phyloP scores from a whole-genome alignment of 2,113 vertebrate genomes.

The Myanophis thanlyinensis region DNA sequence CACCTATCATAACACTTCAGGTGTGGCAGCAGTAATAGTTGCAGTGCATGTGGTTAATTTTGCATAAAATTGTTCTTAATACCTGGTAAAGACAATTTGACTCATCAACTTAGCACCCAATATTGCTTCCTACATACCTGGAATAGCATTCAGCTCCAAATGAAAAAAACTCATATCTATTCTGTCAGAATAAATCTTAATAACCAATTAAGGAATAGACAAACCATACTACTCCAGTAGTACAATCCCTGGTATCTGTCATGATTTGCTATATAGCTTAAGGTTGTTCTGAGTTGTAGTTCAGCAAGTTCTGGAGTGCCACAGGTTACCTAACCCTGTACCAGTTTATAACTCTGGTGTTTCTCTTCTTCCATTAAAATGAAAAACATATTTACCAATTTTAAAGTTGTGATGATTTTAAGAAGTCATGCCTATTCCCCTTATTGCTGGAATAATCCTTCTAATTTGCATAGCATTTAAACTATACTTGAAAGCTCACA shows the following conservation, averaged over 20 bases:
- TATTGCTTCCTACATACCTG: background rate
- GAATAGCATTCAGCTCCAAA: background rate
- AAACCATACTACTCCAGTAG: background rate
- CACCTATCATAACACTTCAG: background rate
- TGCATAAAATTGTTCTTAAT: background rate
- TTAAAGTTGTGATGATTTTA: background rate
- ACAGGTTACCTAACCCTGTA: background rate
- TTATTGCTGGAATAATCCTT: background rate
- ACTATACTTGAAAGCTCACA: background rate
- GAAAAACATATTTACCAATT: background rate
- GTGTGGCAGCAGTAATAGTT: background rate
- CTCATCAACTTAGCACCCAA: background rate
- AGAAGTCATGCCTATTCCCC: background rate
- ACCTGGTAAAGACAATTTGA: background rate
- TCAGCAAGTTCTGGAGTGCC: background rate
- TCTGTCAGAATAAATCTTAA: background rate
- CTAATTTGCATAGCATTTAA: background rate
- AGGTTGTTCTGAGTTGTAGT: background rate
- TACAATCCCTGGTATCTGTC: background rate
- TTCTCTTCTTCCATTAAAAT: background rate
- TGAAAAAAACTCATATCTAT: background rate
- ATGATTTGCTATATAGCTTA: background rate
- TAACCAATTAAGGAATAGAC: background rate
- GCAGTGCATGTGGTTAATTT: background rate
- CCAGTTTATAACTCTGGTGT: background rate